Base-by-base conservation (phyloP, 2,888 invertebrate species). In the Phengaris arion region DNA sequence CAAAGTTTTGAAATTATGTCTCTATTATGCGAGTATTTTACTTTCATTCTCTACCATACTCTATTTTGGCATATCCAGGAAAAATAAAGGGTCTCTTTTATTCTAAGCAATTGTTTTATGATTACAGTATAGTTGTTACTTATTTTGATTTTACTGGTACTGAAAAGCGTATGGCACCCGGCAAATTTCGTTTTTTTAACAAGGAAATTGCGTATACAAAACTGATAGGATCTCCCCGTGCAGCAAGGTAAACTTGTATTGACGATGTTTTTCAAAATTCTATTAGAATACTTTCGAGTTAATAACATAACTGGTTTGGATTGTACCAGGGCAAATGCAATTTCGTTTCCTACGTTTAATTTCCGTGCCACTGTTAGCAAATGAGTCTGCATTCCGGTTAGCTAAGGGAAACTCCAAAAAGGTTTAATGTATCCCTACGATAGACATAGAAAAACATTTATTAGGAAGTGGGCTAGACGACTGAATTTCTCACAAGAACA, bases 151-250 rank as follows among this genome's bases (percentile, higher is more conserved):
- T 59, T 59, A 48, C 8, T 15, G 69, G n/a, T 69, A 48, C 48
- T 69, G 48, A 13, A 68, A 46, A 15, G 69, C 69, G 48, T 69
- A 69, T 69, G 48, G 48, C n/a, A 77, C 74, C 74, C 74, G 57
- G 77, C 77, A 78, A 78, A 79, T 78, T 77, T 74, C 77, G 77
- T 76, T 78, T 79, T 76, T 73, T 73, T 52, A 69, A 45, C 48
- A 76, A 77, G 75, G 57, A 78, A 77, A 78, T 79, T 79, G 78
- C 77, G 76, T 80, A 77, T 76, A 79, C 76, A 73, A 55, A 52
- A 75, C 64, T 75, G 77, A 78, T 79, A 78, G 70, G 75, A 78
- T 78, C 77, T 75, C 75, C 75, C 70, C 45, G 46, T 75, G 55
- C 77, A n/a, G 76, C 72, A 74, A 75, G 73, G 76, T 64, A 70